These are phyloP conservation scores for Sarcophaga caerulescens DNA, from an alignment of 2,888 invertebrate species.

Conservation along the genomic window DNA sequence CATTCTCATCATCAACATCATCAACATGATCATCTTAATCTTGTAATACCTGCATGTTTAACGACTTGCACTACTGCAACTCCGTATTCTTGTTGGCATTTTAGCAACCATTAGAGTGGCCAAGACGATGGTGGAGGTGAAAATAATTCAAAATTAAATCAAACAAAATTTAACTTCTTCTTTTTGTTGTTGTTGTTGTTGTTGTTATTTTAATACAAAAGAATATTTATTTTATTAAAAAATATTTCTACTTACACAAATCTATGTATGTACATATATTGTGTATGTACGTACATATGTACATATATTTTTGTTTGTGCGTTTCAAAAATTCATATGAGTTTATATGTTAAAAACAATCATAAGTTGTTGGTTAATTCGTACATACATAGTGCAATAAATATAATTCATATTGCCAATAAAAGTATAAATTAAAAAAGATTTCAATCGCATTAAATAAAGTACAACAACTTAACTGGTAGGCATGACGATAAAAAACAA, in stretches of 20 bases:
- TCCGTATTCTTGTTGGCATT: not conserved
- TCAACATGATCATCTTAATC: not conserved
- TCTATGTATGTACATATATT: not conserved
- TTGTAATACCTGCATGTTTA: constrained; percentile 32
- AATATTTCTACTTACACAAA: not conserved
- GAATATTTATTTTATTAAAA: constrained; percentile 8
- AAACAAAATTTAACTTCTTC: constrained; percentile 5
- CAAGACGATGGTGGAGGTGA: not conserved
- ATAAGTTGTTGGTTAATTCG: constrained; percentile 34
- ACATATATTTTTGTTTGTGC: not conserved
- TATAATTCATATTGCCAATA: constrained; percentile 54
- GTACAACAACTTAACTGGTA: constrained; percentile 32
- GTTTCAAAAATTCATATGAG: not conserved
- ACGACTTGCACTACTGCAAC: constrained; percentile 20
- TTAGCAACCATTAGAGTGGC: not conserved
- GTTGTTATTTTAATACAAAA: constrained; percentile 29
- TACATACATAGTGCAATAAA: constrained; percentile 50
- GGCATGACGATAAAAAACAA: constrained; percentile 12
- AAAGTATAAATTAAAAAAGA: constrained; percentile 55
- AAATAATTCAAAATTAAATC: constrained; percentile 52
- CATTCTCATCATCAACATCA: not conserved
- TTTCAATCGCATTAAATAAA: constrained; percentile 45
- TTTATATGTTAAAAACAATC: not conserved
- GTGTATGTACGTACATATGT: too few species aligned
- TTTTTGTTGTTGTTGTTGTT: not conserved